Evolutionary conservation across 2,888 invertebrate genomes (phyloP).

Genomic region (Eretmocerus hayati): DNA sequence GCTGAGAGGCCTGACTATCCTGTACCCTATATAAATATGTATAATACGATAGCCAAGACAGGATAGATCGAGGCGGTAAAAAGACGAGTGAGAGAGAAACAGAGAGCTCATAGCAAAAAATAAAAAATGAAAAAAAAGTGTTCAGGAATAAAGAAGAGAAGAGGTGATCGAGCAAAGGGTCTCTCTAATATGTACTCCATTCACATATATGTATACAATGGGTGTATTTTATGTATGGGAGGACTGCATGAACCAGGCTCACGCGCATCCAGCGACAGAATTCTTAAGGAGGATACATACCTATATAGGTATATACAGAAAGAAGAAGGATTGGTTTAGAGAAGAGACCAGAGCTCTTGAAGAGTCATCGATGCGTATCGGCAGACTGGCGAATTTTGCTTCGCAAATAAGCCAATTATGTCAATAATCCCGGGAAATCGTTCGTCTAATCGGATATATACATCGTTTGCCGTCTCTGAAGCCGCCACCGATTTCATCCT

Average conservation of each 20-base stretch:
- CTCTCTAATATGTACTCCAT: not conserved
- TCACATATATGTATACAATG: not conserved
- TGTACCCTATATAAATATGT: too few relatives aligned
- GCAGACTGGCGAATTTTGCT: constrained; percentile 21
- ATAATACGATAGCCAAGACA: too few relatives aligned
- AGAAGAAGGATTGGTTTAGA: not conserved
- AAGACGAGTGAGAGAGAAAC: not conserved
- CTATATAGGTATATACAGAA: too few relatives aligned
- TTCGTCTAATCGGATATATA: constrained; percentile 30
- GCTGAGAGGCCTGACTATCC: too few relatives aligned
- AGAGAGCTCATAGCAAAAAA: not conserved
- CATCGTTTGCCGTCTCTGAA: constrained; percentile 2
- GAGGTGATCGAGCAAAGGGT: not conserved
- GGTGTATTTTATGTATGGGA: not conserved
- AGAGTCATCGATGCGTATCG: constrained; percentile 30
- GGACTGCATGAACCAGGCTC: not conserved
- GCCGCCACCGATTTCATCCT: too few relatives aligned
- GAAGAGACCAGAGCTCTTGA: constrained; percentile 24
- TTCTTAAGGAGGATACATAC: constrained; percentile 18
- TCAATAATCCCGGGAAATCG: constrained; percentile 26
- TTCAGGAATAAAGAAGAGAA: constrained; percentile 2
- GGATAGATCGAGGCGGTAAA: not conserved
- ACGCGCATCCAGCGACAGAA: constrained; percentile 14
- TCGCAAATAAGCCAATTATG: constrained; percentile 27
- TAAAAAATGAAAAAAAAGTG: not conserved